Conservation (phyloP, 2,888 invertebrate genomes). For the Apodemia mormo region DNA sequence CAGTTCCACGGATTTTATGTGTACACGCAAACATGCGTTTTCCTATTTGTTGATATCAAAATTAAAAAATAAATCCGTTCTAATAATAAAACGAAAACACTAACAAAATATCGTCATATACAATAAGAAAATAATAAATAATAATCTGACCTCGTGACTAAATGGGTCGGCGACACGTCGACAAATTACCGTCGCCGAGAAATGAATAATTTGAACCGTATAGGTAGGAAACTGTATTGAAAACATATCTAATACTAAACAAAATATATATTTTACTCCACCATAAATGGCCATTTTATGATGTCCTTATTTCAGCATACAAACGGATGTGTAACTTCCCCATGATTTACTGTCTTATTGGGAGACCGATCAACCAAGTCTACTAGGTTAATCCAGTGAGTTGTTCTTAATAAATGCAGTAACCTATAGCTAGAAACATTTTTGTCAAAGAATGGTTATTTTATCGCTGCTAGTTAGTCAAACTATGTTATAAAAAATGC, state of each 20-base stretch:
- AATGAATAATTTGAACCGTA: neutral
- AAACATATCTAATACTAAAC: neutral
- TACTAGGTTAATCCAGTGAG: too few species aligned
- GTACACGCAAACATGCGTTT: conserved; percentile 11
- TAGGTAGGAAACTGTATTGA: neutral
- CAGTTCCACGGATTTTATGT: conserved; percentile 3
- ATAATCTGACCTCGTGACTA: conserved; percentile 1
- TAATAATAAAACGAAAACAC: neutral
- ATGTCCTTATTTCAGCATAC: too few species aligned
- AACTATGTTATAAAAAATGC: too few species aligned
- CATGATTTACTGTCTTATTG: too few species aligned
- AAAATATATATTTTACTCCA: neutral
- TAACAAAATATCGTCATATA: neutral
- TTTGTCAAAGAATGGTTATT: too few species aligned
- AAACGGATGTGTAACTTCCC: too few species aligned
- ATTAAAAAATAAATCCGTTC: neutral
- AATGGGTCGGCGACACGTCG: conserved; percentile 7
- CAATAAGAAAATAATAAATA: conserved; percentile 3
- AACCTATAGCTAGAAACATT: too few species aligned
- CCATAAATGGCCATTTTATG: too few species aligned
- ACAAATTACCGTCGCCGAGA: neutral
- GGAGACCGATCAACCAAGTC: too few species aligned
- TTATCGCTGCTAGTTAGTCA: too few species aligned
- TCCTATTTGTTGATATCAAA: neutral
- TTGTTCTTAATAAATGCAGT: too few species aligned